Evolutionary conservation across 2,888 invertebrate genomes (phyloP), one percentile per base, ranked within the genome.

Genomic region (Octodonta nipae): DNA sequence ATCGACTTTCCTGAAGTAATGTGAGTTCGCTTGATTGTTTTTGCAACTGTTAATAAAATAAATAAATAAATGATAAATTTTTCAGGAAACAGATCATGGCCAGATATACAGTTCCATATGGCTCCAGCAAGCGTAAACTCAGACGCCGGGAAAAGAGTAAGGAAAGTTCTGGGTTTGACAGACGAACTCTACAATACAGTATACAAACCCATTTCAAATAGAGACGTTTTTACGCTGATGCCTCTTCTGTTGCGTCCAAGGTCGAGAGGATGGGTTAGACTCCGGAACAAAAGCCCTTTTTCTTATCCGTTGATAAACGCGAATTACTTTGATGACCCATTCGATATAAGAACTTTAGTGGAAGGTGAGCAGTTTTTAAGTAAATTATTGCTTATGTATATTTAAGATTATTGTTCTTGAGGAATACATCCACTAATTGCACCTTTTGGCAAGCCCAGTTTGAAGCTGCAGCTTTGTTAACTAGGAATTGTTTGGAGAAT

Each of bases 61-160:
- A n/a, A n/a, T n/a, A n/a, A n/a, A n/a, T n/a, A n/a, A n/a, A n/a
- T n/a, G n/a, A n/a, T n/a, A n/a, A n/a, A n/a, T n/a, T 14, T 36
- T 30, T 3, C 15, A 43, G 86, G 85, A 0, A 88, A 88, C 50
- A 65, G 67, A 29, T 73, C 79, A 2, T 85, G 83, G 73, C 89
- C 89, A 0, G 89, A 91, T 48, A 77, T 91, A 27, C 87, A 91
- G 49, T 84, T 89, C 49, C 89, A 91, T 52, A 88, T 91, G 79
- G 87, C 88, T 2, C 88, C 89, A 1, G 86, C 89, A 1, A 84
- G 83, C 0, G 77, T 86, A 24, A 79, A 79, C 35, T 84, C 85
- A 0, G 86, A 86, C 51, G 77, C 74, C 33, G 62, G 62, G 3
- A 71, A 74, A 31, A 66, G 86, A 52, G 75, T 83, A 0, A 65